Evolutionary conservation across 2,113 vertebrate genomes (phyloP), one percentile per base, ranked within the genome.

Genomic region (Ondatra zibethicus): DNA sequence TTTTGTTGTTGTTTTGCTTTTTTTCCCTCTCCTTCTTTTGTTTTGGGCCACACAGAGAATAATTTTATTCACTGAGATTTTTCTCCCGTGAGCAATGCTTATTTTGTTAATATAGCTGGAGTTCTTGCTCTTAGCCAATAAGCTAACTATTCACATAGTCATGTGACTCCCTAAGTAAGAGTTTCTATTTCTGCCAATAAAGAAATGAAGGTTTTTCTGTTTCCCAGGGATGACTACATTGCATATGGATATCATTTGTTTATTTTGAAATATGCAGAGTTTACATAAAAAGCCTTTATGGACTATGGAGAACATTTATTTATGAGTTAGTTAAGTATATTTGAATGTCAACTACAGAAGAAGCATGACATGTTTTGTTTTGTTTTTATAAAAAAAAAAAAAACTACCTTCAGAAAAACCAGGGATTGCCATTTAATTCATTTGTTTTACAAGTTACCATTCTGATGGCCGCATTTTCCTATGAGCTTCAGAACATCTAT

Each of bases 121-220:
- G 17, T 92, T 29, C 25, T 91, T 66, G 19, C 17, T 70, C 47
- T 80, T 65, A 36, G 52, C 68, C 10, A 76, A 55, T 66, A 3
- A 65, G 12, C 29, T 84, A 33, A 65, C 5, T 9, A 12, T 89
- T 87, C 17, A 77, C 55, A 92, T 47, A 92, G 70, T 76, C 19
- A 45, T 25, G 5, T n/a, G 87, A 81, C 8, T 94, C 16, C 3
- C 0, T 94, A n/a, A 76, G 39, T 9, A 65, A 29, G 13, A 85
- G 8, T 95, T 97, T 95, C 55, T 75, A 63, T 21, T 93, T 91
- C 5, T 89, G 1, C 55, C 89, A 86, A 75, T 78, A 50, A 88
- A 91, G 68, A 78, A 92, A 93, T 31, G 66, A 61, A 9, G 3
- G n/a, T 3, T 58, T 68, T 50, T 14, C 10, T 96, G 36, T 72